Evolutionary conservation across 2,888 invertebrate genomes (phyloP).

Genomic region (Sarcophaga subvicina): DNA sequence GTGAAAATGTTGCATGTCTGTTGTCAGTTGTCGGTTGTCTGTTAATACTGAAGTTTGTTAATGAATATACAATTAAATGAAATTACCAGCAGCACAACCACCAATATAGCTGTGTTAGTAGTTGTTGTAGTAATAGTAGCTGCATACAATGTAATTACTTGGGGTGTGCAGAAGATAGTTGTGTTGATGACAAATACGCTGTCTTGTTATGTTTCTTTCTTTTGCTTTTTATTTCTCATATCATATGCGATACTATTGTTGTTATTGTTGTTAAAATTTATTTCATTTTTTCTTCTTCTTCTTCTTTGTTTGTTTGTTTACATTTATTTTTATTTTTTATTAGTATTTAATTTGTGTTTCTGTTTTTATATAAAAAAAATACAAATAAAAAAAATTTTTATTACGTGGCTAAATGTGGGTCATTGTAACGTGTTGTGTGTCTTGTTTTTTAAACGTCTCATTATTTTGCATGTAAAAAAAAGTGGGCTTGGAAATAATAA

Average conservation of each 20-base stretch:
- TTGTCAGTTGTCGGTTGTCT: neutral
- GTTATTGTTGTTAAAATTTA: no score
- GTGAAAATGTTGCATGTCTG: conserved; percentile 37
- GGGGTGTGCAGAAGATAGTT: neutral
- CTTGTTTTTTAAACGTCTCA: conserved; percentile 53
- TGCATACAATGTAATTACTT: no score
- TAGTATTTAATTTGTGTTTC: neutral
- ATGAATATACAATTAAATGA: conserved; percentile 22
- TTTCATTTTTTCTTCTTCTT: no score
- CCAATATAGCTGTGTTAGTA: neutral
- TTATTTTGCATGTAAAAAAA: conserved; percentile 41
- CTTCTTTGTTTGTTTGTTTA: neutral
- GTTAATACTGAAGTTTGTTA: conserved; percentile 38
- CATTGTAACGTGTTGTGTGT: conserved; percentile 61
- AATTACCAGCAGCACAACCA: neutral
- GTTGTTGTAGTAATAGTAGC: neutral
- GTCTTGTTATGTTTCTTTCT: neutral
- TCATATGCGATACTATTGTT: no score
- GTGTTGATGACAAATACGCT: neutral
- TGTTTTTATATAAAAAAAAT: no score
- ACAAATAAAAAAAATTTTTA: neutral
- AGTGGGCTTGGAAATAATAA: neutral
- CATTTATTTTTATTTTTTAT: neutral
- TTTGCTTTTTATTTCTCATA: neutral
- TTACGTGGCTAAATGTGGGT: conserved; percentile 61